Evolutionary conservation across 2,888 invertebrate genomes (phyloP).

Genomic region (Cantharis rufa): DNA sequence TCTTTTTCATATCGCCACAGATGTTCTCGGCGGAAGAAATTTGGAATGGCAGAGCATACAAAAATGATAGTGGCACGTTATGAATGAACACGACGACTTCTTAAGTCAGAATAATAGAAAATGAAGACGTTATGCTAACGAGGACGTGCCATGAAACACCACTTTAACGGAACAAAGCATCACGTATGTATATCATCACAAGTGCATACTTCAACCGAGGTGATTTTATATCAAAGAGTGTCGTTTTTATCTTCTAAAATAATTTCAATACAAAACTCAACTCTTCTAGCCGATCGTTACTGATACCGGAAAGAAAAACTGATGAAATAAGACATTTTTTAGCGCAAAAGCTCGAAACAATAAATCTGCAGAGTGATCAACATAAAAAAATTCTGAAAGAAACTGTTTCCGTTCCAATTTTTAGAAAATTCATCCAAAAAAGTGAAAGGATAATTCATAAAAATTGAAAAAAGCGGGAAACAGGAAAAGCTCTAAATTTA

Average conservation of each 20-base stretch:
- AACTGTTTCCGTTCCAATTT: neutral
- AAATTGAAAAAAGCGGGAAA: neutral
- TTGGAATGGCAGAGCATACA: neutral
- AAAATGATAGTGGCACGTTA: neutral
- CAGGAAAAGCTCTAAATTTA: neutral
- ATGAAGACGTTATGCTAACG: constrained; percentile 28
- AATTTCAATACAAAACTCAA: neutral
- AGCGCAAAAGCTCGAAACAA: neutral
- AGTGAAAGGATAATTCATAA: neutral
- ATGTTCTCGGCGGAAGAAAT: neutral
- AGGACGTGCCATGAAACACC: constrained; percentile 23
- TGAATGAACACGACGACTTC: neutral
- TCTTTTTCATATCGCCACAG: neutral
- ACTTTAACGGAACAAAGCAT: constrained; percentile 22
- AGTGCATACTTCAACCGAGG: constrained; percentile 1
- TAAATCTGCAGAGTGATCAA: neutral
- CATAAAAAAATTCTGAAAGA: neutral
- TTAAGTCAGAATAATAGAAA: constrained; percentile 10
- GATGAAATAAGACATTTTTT: neutral
- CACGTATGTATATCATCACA: constrained; percentile 18
- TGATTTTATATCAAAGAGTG: constrained; percentile 11
- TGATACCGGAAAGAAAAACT: neutral
- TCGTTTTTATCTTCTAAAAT: neutral
- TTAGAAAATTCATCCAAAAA: neutral
- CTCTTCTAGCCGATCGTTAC: neutral